Evolutionary conservation across 1,140 invertebrate species (phyloP), one percentile per base, ranked within the genome.

Genomic region (Drosophila pseudoobscura): DNA sequence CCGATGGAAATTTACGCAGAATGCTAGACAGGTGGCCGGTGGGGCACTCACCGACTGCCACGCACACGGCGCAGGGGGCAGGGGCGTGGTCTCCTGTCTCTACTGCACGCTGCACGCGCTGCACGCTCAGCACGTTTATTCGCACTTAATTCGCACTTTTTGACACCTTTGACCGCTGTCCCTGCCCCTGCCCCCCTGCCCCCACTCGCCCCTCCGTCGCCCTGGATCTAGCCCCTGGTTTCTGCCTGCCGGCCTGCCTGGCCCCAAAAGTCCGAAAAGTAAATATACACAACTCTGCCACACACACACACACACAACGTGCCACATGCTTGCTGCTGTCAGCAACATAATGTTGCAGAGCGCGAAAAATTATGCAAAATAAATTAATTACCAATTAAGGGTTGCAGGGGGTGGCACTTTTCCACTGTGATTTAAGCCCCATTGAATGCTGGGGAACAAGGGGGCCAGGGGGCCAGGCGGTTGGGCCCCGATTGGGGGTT

Each of bases 71-170:
- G 64, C 31, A 22, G 3, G 22, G n/a, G 0, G 8, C 4, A 3
- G 55, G 66, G 77, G 77, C 65, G 80, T 72, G 75, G 66, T 50
- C 52, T 9, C 1, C 60, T n/a, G 62, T 69, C 43, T 68, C 62
- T 68, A 45, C 47, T 55, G n/a, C 24, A 24, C 24, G 3, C 24
- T 24, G 22, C 22, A 24, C 22, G 13, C 58, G 69, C 59, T 80
- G 82, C 82, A 82, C 82, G 82, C 82, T 87, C 82, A 85, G 82
- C 82, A 87, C 82, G 82, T 85, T 85, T 87, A 87, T 87, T 85
- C 82, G 82, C 82, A 87, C 82, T 87, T 85, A 85, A 85, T 85
- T 85, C 83, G 82, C 82, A 85, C 82, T 85, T 85, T 85, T 85
- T 85, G 80, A 85, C 80, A 85, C 80, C 80, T 85, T 85, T 87